Percentiles rank a stretch among this genome's conserved stretches.
phyloP scores from a whole-genome alignment of 2,797 vertebrate species.

The Enteromius paludinosus region DNA sequence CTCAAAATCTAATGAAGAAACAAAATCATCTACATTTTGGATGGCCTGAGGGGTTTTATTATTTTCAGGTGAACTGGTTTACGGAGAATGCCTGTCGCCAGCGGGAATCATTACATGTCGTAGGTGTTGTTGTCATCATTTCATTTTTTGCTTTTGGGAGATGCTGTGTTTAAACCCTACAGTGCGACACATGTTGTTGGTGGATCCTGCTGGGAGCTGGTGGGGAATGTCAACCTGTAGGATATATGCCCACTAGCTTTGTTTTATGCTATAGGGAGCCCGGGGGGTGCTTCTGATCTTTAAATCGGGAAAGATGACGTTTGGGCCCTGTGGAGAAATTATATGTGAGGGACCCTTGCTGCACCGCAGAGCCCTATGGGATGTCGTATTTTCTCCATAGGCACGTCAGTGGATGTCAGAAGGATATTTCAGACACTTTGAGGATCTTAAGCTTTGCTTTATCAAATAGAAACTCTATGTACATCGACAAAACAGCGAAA shows the following conservation, averaged over 20 bases:
- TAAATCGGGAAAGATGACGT: slow-evolving; percentile 22
- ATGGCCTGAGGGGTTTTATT: neutral
- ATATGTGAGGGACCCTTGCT: slow-evolving; percentile 37
- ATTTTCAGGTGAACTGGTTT: neutral
- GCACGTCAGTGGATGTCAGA: slow-evolving; percentile 14
- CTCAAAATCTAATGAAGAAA: neutral
- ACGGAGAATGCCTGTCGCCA: neutral
- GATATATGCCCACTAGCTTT: slow-evolving; percentile 27
- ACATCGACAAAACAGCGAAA: neutral
- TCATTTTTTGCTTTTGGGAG: slow-evolving; percentile 5
- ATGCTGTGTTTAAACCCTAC: slow-evolving; percentile 5
- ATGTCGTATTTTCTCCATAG: slow-evolving; percentile 38
- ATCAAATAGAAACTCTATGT: neutral
- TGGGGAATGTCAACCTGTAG: slow-evolving; percentile 34
- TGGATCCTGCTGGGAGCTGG: slow-evolving; percentile 53
- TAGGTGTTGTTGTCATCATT: neutral
- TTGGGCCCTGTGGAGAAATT: slow-evolving; percentile 24
- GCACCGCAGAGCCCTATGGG: neutral
- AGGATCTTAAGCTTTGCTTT: neutral
- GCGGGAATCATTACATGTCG: neutral
- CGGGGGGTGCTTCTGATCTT: slow-evolving; percentile 45
- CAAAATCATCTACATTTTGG: neutral
- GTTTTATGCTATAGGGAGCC: slow-evolving; percentile 58
- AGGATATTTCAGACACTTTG: slow-evolving; percentile 19
- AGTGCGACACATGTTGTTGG: slow-evolving; percentile 35